Conservation (phyloP, 2,888 invertebrate genomes). For the Amphipyra tragopoginis region DNA sequence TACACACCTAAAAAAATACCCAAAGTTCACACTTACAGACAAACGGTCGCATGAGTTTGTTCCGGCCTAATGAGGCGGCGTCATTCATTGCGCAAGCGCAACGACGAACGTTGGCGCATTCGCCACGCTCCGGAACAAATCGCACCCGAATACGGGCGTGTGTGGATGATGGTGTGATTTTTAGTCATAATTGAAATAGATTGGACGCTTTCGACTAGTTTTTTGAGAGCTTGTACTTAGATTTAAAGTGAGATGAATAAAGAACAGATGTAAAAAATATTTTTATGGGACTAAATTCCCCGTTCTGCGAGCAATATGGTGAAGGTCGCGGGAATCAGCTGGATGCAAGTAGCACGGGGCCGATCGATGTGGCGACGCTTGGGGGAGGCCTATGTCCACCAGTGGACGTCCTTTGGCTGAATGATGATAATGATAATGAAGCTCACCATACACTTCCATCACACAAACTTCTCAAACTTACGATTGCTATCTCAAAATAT, state of each 20-base stretch:
- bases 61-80: slow-evolving; percentile 84
- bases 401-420: too few species aligned
- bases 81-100: slow-evolving; percentile 81
- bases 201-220: slow-evolving; percentile 43
- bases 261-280: not conserved
- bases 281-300: not conserved
- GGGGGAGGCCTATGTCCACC: too few species aligned
- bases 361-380: too few species aligned
- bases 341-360: too few species aligned
- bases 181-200: slow-evolving; percentile 64
- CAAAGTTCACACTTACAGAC: slow-evolving; percentile 58
- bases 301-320: too few species aligned
- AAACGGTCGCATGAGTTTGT: slow-evolving; percentile 71
- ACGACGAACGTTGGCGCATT: slow-evolving; percentile 80
- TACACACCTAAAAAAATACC: slow-evolving; percentile 31
- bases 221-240: slow-evolving; percentile 32
- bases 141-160: slow-evolving; percentile 80
- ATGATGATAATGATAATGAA: too few species aligned
- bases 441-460: too few species aligned
- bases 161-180: slow-evolving; percentile 75
- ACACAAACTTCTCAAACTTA: too few species aligned
- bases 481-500: too few species aligned
- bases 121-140: slow-evolving; percentile 85
- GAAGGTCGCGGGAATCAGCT: too few species aligned
- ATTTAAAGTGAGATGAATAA: slow-evolving; percentile 16